Conservation (phyloP, 2,113 vertebrate genomes). For the Periophthalmodon schlosseri region DNA sequence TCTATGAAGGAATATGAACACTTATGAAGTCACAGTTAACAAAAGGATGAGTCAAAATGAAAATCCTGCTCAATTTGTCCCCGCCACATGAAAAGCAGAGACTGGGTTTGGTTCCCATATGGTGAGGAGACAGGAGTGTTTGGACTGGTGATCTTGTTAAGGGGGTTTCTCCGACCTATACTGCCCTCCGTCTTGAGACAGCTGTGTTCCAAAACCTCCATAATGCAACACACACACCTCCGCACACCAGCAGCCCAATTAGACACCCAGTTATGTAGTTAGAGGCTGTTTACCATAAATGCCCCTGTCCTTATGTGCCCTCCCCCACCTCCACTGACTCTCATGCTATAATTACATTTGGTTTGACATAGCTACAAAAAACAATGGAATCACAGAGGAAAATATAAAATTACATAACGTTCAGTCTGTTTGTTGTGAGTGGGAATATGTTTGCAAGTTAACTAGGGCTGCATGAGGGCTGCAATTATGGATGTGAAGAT, state of each 20-base stretch:
- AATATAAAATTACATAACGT: neutral
- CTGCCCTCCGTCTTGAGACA: slow-evolving; percentile 48
- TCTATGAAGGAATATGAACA: slow-evolving; percentile 19
- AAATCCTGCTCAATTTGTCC: slow-evolving; percentile 51
- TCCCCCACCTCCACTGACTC: neutral
- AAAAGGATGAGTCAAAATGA: slow-evolving; percentile 47
- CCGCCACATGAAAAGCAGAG: slow-evolving; percentile 66
- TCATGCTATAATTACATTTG: neutral
- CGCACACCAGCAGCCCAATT: slow-evolving; percentile 58
- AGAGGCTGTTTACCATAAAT: slow-evolving; percentile 65
- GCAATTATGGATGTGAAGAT: neutral
- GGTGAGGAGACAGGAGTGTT: slow-evolving; percentile 48
- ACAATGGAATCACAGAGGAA: neutral
- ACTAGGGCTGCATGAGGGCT: neutral
- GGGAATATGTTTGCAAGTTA: neutral
- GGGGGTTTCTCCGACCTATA: slow-evolving; percentile 46
- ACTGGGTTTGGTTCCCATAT: slow-evolving; percentile 67
- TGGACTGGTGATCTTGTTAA: slow-evolving; percentile 35
- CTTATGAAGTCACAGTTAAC: slow-evolving; percentile 30
- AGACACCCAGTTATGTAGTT: slow-evolving; percentile 69
- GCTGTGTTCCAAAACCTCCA: slow-evolving; percentile 51
- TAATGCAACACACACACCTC: slow-evolving; percentile 28
- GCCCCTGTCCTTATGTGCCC: slow-evolving; percentile 18
- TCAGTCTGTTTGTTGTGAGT: neutral
- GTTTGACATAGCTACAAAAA: neutral